Evolutionary conservation across 2,888 invertebrate species (phyloP), one percentile per base, ranked within the genome.

Genomic region (Podotricha telesiphe): DNA sequence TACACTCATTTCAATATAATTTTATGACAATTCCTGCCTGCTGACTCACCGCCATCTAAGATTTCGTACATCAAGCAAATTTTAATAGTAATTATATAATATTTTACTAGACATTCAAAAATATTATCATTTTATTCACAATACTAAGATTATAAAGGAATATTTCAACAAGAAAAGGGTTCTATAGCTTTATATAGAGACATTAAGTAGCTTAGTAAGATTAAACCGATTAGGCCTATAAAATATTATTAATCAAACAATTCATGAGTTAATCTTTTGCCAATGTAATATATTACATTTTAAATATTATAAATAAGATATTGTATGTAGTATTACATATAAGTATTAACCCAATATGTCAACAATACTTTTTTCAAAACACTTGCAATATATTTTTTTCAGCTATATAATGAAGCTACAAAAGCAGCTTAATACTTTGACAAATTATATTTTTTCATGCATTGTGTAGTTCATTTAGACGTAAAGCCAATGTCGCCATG

Each of bases 401-500:
- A 50, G 50, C 50, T 7, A 50, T 50, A 50, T 5, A 22, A 6
- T 50, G 2, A 42, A 37, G 13, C 11, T 42, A 42, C 13, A 13
- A 7, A 1, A 42, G 13, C 2, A 42, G 42, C 1, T 42, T 13
- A 42, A 42, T 37, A 37, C 20, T 20, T 20, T 20, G 19, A 15
- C 0, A 42, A 40, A 58, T 15, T 13, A 58, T 8, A 53, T 8
- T 15, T 22, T n/a, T 22, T 22, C 0, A 42, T 20, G 6, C 28
- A 28, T 28, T 4, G 6, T 28, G 6, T 42, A 15, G n/a, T 59
- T 62, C 19, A 48, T 34, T 93, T 94, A 95, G 28, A 95, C 94
- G 75, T 95, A 95, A 6, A 95, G 88, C 95, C 95, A 95, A 77
- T 95, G 95, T 76, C 88, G 92, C 83, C 95, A 94, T 71, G 94